Evolutionary conservation across 2,113 vertebrate species (phyloP).

Genomic region (Paracanthobrama guichenoti): DNA sequence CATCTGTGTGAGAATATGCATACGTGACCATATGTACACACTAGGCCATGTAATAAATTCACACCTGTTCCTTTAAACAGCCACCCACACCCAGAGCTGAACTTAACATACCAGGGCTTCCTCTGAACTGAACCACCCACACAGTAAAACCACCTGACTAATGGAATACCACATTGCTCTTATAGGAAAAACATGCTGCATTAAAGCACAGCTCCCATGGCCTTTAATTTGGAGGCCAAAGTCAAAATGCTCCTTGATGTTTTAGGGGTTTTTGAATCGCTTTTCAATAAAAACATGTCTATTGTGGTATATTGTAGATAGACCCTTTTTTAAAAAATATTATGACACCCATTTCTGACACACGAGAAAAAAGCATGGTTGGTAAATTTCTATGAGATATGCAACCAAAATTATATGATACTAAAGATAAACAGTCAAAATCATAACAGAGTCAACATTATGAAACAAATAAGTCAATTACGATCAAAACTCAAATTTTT

Average conservation of each 20-base stretch:
- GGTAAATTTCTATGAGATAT: not conserved
- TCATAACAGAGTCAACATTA: too few species aligned
- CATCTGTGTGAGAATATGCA: constrained; percentile 62
- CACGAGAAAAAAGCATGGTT: too few species aligned
- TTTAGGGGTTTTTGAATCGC: not conserved
- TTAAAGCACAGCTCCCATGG: not conserved
- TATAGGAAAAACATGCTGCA: not conserved
- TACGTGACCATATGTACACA: constrained; percentile 27
- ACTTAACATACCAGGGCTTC: constrained; percentile 6
- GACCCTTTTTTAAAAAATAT: not conserved
- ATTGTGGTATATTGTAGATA: too few species aligned
- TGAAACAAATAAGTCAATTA: too few species aligned
- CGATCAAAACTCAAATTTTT: too few species aligned
- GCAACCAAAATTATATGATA: not conserved
- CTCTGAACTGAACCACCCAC: constrained; percentile 17
- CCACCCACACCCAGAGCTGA: constrained; percentile 21
- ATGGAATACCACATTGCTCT: not conserved
- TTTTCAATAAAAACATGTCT: not conserved
- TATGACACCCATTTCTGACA: not conserved
- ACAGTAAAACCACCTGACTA: not conserved
- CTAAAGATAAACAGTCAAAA: too few species aligned
- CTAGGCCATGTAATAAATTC: constrained; percentile 69
- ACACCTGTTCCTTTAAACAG: constrained; percentile 43
- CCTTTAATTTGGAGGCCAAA: not conserved
- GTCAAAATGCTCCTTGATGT: not conserved